phyloP scores from a whole-genome alignment of 2,113 vertebrate species.

The Damaliscus lunatus region DNA sequence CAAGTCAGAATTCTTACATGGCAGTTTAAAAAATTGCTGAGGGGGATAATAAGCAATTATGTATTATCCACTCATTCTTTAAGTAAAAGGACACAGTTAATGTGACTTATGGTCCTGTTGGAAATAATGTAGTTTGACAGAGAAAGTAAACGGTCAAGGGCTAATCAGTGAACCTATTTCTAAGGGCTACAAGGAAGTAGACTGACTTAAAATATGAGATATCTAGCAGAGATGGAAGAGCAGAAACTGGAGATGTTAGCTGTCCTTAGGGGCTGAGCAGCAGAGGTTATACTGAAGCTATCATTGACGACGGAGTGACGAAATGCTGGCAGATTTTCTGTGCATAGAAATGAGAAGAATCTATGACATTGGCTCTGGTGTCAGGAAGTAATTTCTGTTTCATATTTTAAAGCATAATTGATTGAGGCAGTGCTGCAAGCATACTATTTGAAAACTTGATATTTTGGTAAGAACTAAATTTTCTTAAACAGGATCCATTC shows the following conservation, averaged over 20 bases:
- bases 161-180: not conserved
- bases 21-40: not conserved
- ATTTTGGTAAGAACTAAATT: not conserved
- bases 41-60: not conserved
- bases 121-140: not conserved
- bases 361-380: not conserved
- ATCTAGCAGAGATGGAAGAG: not conserved
- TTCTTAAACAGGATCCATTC: not conserved
- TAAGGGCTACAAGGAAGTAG: not conserved
- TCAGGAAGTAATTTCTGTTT: not conserved
- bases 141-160: not conserved
- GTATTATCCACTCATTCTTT: not conserved
- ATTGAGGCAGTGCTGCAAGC: not conserved
- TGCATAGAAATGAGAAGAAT: not conserved
- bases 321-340: not conserved
- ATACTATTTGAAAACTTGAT: not conserved
- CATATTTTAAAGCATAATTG: conserved; percentile 2
- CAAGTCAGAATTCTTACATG: not conserved
- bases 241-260: not conserved
- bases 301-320: not conserved
- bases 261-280: not conserved
- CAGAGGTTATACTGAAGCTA: not conserved
- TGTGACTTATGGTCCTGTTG: not conserved
- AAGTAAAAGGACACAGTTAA: not conserved
- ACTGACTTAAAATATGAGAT: conserved; percentile 12